Conservation (phyloP, 1,140 invertebrate genomes). For the Batillaria attramentaria region DNA sequence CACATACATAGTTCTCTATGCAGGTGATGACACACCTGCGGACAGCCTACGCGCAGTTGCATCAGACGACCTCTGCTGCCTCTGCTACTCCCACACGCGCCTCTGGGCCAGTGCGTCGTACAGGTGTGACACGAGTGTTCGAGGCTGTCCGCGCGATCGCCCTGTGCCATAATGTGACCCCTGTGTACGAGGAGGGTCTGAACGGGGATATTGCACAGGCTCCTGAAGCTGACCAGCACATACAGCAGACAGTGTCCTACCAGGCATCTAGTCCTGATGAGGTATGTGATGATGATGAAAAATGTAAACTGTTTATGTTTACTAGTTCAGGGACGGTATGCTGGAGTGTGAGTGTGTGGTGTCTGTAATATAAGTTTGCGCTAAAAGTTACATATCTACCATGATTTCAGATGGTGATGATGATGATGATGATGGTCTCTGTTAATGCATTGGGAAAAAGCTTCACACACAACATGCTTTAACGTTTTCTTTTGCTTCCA, state of each 20-base stretch:
- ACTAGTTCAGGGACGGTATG: background rate
- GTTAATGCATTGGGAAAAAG: too few species aligned
- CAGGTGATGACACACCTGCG: conserved; percentile 63
- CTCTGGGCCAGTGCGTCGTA: conserved; percentile 63
- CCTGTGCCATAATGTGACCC: conserved; percentile 99
- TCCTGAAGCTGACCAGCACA: conserved; percentile 69
- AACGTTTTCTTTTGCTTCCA: too few species aligned
- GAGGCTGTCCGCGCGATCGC: conserved; percentile 95
- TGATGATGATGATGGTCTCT: too few species aligned
- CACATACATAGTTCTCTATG: too few species aligned
- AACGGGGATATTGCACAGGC: conserved; percentile 65
- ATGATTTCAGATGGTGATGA: too few species aligned
- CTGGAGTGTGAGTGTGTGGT: too few species aligned
- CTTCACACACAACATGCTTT: too few species aligned
- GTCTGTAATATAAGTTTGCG: too few species aligned
- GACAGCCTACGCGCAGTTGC: conserved; percentile 55
- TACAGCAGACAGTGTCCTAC: conserved; percentile 73
- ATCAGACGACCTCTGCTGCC: conserved; percentile 39
- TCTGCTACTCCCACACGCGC: conserved; percentile 45
- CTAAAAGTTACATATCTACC: too few species aligned
- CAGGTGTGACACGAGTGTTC: conserved; percentile 84
- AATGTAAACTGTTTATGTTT: conserved; percentile 13
- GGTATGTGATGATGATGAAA: too few species aligned
- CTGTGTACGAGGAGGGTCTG: conserved; percentile 84
- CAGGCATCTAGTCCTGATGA: conserved; percentile 98